A percentile compares a stretch with the other conserved stretches of the same genome.
These are phyloP conservation scores for Vidua chalybeata DNA, from an alignment of 2,113 vertebrate species.

Conservation along the genomic window DNA sequence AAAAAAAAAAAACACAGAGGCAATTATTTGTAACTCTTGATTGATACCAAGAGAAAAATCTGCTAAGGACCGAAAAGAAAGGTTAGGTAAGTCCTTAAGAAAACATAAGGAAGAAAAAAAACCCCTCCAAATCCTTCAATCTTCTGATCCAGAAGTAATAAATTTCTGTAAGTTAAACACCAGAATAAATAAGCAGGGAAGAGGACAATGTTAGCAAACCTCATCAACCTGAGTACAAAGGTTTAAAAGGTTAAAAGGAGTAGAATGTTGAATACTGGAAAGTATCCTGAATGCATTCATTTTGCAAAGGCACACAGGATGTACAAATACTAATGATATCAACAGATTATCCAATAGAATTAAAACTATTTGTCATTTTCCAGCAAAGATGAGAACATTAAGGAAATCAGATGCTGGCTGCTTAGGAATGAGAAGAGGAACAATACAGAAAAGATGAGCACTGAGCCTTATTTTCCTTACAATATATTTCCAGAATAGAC, in stretches of 20 bases:
- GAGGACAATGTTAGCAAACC: neutral
- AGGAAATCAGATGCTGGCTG: neutral
- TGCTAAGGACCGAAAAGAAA: neutral
- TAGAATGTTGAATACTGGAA: neutral
- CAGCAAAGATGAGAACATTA: neutral
- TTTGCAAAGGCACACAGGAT: neutral
- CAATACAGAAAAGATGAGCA: neutral
- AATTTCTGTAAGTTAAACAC: neutral
- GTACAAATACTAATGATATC: neutral
- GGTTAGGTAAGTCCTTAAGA: neutral
- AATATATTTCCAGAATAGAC: neutral
- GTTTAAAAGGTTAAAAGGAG: neutral
- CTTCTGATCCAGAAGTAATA: neutral
- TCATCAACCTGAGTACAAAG: neutral
- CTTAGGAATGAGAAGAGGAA: neutral
- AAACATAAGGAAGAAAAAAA: rapidly evolving
- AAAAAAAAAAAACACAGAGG: neutral
- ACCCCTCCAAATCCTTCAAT: neutral
- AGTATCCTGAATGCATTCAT: neutral
- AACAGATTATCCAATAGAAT: neutral
- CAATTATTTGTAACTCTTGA: constrained; percentile 18
- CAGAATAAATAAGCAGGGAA: neutral
- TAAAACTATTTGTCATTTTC: neutral
- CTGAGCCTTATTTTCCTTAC: neutral
- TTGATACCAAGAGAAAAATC: neutral